These are phyloP conservation scores for Drosophila sulfurigaster DNA, from an alignment of 1,140 invertebrate genomes.

Conservation along the genomic window DNA sequence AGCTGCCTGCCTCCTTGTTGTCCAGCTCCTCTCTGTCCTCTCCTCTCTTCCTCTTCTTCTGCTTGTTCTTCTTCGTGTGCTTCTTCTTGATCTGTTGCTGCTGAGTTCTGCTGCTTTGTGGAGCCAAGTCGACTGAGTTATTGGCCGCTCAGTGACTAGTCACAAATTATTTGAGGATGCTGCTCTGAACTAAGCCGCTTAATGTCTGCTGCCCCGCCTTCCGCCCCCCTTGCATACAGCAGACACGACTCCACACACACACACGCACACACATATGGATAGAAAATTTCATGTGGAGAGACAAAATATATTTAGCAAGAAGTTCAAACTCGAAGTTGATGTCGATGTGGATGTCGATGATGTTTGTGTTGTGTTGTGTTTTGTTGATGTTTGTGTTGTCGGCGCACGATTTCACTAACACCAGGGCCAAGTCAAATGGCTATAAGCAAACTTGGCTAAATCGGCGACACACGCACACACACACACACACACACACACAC, in stretches of 20 bases:
- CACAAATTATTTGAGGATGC: conserved; percentile 50
- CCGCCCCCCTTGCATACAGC: not conserved
- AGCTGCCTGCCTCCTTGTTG: not conserved
- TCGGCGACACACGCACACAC: conserved; percentile 59
- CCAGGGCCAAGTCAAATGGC: conserved; percentile 56
- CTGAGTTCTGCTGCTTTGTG: conserved; percentile 38
- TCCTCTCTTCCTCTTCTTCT: not conserved
- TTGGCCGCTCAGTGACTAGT: conserved; percentile 65
- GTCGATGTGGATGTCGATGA: conserved; percentile 16
- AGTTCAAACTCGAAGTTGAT: conserved; percentile 46
- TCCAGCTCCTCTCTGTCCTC: not conserved
- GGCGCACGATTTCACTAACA: conserved; percentile 72
- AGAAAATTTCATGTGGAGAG: conserved; percentile 70
- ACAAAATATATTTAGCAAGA: conserved; percentile 79
- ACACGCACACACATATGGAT: conserved; percentile 55
- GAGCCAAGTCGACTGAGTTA: conserved; percentile 43
- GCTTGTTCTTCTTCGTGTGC: too few species aligned
- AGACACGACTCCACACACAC: not conserved
- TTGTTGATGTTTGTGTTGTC: conserved; percentile 28
- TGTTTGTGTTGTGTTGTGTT: not conserved
- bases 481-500: conserved; percentile 25
- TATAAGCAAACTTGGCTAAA: conserved; percentile 65
- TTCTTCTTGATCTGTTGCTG: not conserved
- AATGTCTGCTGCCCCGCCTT: conserved; percentile 37
- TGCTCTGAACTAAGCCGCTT: conserved; percentile 67